Evolutionary conservation across 2,797 vertebrate genomes (phyloP).

Genomic region (Thamnophis elegans): DNA sequence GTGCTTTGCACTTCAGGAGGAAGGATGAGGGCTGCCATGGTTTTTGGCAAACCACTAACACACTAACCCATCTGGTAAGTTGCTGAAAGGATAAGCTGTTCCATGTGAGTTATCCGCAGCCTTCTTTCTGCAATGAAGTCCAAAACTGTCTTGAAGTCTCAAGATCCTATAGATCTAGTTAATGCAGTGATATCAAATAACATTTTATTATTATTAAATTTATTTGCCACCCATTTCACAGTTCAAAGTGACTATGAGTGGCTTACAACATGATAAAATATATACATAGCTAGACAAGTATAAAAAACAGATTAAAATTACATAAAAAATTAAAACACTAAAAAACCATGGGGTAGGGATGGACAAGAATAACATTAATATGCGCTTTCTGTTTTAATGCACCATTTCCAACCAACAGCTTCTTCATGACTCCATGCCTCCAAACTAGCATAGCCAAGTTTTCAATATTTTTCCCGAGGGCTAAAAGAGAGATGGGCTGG

Average conservation of each 20-base stretch:
- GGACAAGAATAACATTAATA: no score
- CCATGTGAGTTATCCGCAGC: background rate
- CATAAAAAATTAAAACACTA: background rate
- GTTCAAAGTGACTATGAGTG: background rate
- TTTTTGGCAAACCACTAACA: background rate
- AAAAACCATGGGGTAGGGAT: background rate
- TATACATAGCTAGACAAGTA: background rate
- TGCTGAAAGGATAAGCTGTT: background rate
- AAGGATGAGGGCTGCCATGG: background rate
- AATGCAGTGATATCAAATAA: background rate
- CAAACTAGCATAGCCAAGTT: background rate
- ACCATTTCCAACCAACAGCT: background rate
- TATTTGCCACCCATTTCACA: background rate
- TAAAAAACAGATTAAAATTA: background rate
- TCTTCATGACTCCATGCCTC: background rate
- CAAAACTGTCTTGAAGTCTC: background rate
- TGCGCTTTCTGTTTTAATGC: background rate
- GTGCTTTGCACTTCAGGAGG: background rate
- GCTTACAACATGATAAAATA: background rate
- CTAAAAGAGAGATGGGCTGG: background rate
- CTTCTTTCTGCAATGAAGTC: background rate
- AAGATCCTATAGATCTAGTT: background rate
- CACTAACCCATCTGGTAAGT: background rate
- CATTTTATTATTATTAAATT: background rate
- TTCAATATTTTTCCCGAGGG: background rate